These are phyloP conservation scores for Lasioglossum oenotherae DNA, from an alignment of 2,888 invertebrate species.

Conservation along the genomic window DNA sequence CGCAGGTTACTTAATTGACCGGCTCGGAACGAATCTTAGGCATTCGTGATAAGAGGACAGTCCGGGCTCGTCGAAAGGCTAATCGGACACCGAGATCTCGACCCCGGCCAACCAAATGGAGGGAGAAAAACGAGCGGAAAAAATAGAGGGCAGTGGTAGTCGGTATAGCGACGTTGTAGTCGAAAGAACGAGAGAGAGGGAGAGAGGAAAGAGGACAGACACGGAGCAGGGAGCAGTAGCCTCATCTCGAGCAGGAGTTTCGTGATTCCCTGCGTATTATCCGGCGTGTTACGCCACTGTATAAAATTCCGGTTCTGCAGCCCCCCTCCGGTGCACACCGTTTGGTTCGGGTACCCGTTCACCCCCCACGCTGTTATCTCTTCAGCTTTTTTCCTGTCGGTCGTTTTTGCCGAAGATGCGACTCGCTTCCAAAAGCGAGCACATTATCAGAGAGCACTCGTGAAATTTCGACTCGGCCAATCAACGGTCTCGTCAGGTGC, in stretches of 20 bases:
- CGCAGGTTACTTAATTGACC: slow-evolving; percentile 70
- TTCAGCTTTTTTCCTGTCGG: slow-evolving; percentile 62
- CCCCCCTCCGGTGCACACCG: slow-evolving; percentile 66
- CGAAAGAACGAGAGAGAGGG: too few species aligned
- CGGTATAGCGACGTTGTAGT: neutral
- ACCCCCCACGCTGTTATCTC: slow-evolving; percentile 68
- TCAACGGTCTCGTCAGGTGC: slow-evolving; percentile 63
- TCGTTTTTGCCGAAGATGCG: slow-evolving; percentile 64
- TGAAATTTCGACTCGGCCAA: slow-evolving; percentile 65
- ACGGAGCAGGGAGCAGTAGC: slow-evolving; percentile 51
- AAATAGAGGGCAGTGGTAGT: slow-evolving; percentile 5
- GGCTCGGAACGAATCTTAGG: slow-evolving; percentile 57
- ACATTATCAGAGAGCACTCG: slow-evolving; percentile 69
- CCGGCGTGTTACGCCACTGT: slow-evolving; percentile 81
- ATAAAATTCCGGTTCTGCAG: slow-evolving; percentile 83
- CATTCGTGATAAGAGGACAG: slow-evolving; percentile 67
- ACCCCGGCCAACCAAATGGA: slow-evolving; percentile 28
- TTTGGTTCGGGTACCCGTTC: slow-evolving; percentile 48
- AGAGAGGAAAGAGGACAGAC: neutral
- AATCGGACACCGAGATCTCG: slow-evolving; percentile 68
- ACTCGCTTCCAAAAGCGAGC: slow-evolving; percentile 61
- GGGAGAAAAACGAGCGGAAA: neutral
- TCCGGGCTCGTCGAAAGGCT: slow-evolving; percentile 64
- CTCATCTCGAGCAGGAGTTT: slow-evolving; percentile 59
- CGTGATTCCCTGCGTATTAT: slow-evolving; percentile 71